These are phyloP conservation scores for Temnothorax unifasciatus DNA, from an alignment of 2,888 invertebrate genomes.

Conservation along the genomic window DNA sequence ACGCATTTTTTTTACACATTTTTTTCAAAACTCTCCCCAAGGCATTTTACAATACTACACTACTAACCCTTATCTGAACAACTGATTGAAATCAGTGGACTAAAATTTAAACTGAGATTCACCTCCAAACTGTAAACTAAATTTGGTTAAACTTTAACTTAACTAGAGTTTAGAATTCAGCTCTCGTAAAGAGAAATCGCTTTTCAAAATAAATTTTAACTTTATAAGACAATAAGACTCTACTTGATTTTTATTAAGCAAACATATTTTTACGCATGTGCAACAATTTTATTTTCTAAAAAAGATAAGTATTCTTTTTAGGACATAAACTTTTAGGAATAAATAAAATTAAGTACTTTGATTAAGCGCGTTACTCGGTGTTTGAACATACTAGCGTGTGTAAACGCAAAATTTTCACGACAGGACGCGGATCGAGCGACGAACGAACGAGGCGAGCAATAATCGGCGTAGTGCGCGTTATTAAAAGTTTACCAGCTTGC, in stretches of 20 bases:
- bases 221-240: neutral
- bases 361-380: neutral
- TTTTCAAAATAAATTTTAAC: conserved; percentile 7
- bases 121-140: neutral
- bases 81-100: neutral
- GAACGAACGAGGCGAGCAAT: neutral
- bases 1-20: conserved; percentile 23
- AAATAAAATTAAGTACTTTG: neutral
- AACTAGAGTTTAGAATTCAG: neutral
- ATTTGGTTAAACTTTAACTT: neutral
- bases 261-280: neutral
- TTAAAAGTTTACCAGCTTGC: conserved; percentile 73
- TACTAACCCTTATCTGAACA: neutral
- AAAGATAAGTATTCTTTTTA: neutral
- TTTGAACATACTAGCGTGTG: neutral
- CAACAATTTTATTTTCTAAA: neutral
- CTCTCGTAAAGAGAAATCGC: neutral
- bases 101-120: neutral
- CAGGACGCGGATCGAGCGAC: neutral
- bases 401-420: conserved; percentile 17
- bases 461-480: conserved; percentile 60
- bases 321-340: neutral
- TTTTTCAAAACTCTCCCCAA: neutral
- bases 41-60: conserved; percentile 4
- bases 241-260: neutral